Evolutionary conservation across 2,113 vertebrate species (phyloP).

Genomic region (Narcine bancroftii): DNA sequence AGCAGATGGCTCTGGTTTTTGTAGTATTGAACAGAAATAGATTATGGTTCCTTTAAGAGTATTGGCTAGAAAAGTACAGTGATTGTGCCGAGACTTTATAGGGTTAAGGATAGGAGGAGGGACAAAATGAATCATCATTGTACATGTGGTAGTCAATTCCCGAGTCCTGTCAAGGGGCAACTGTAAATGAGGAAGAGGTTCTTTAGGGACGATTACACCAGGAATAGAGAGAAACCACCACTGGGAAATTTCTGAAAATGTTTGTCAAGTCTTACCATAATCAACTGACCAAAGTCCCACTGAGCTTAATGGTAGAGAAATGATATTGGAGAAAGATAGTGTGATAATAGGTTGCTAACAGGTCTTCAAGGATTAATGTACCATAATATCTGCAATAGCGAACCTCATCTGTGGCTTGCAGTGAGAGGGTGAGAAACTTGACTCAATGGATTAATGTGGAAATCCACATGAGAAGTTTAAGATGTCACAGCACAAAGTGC

Average conservation of each 20-base stretch:
- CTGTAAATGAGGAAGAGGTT: not conserved
- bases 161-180: not conserved
- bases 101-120: not conserved
- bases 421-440: not conserved
- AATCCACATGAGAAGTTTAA: not conserved
- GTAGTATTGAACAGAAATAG: not conserved
- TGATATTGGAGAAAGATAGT: not conserved
- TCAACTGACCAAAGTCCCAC: not conserved
- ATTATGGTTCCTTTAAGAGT: not conserved
- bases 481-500: not conserved
- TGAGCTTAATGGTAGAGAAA: not conserved
- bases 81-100: not conserved
- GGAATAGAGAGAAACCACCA: not conserved
- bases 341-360: not conserved
- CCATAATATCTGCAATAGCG: not conserved
- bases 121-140: not conserved
- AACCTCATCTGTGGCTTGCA: not conserved
- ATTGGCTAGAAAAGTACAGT: not conserved
- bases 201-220: not conserved
- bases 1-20: not conserved
- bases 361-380: not conserved
- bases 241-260: not conserved
- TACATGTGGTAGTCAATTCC: not conserved
- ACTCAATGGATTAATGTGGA: not conserved
- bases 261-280: not conserved